Base-by-base conservation (phyloP, 2,888 invertebrate species). In the Nemurella pictetii region DNA sequence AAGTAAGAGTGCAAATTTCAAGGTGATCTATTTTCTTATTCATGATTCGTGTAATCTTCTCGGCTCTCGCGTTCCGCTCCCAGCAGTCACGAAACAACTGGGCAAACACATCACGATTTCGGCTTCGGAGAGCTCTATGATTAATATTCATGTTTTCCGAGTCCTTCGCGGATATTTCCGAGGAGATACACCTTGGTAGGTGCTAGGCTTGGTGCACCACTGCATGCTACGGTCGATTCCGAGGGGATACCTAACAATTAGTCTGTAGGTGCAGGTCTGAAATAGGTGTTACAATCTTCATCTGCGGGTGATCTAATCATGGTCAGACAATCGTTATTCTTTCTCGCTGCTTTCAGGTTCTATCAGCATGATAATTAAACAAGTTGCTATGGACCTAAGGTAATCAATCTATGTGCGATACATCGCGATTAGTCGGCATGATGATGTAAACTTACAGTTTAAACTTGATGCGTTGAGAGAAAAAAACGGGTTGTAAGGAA, bases 21-120 rank as follows among this genome's bases (percentile, higher is more conserved):
- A 75, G 75, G 75, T 75, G 28, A 75, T 75, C 75, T 75, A 75
- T 26, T 75, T 75, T 75, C 75, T 28, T 28, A 75, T 75, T 75
- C 75, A 75, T 75, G 28, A 75, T 75, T 26, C 75, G 26, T 26
- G 28, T 75, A 75, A 75, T 75, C 75, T 75, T 25, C 26, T 20
- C 1, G 75, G 25, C 26, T 25, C 26, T 20, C 1, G 75, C 75
- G 15, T 75, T 73, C 4, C 7, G 75, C 75, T 75, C 4, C 4
- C 26, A 75, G 75, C 75, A 5, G 75, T 75, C 75, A 75, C 75
- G 75, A 75, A 25, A 9, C 28, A 9, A 75, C 75, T 27, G 75
- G 75, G 28, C 75, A 75, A 75, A 75, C 27, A 28, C 75, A 75
- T 75, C 75, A 75, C 75, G 75, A 75, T 28, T 75, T 75, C 26